Evolutionary conservation across 1,140 invertebrate species (phyloP), one percentile per base, ranked within the genome.

Genomic region (Lutraria rhynchaena): DNA sequence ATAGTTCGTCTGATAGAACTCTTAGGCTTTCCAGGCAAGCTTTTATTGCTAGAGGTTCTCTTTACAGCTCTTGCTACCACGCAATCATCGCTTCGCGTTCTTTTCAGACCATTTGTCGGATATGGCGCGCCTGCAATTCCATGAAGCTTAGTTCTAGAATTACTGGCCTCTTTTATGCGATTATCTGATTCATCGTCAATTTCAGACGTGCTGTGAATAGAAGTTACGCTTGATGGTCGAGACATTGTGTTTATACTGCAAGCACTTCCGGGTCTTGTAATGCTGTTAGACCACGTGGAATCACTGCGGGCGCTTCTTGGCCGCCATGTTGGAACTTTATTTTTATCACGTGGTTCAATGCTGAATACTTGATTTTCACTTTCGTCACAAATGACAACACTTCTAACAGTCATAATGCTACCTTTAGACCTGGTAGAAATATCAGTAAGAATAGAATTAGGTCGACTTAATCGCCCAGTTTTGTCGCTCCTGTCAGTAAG

Each of bases 221-320:
- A 81, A 11, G 41, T 49, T 4, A 33, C 67, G 55, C 78, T 81
- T 31, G 53, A 49, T 13, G 75, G 75, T 22, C 63, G 61, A 13
- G 67, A 70, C 15, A 81, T 31, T 13, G 53, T 63, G 27, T 71
- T 63, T 31, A 71, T 61, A 61, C 77, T 81, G 31, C 57, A 49
- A 35, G 67, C 65, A 53, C 77, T 81, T 24, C 46, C 77, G 22
- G 77, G 77, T 19, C 77, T 67, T 19, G 69, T 81, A 19, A 81
- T 81, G 33, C 77, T 73, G 41, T 81, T 81, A 13, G 67, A 71
- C 77, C 77, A 81, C 19, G 67, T 81, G 29, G 77, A 81, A 29
- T 81, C 69, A 70, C 77, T 81, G 17, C 49, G 29, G 0, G 67
- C 77, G 33, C 69, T 81, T 37, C 69, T 51, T 27, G 57, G 77